Percentiles rank a stretch among this genome's conserved stretches.
Conservation (phyloP, 2,797 vertebrate genomes). For the Malacoctenus gilli region DNA sequence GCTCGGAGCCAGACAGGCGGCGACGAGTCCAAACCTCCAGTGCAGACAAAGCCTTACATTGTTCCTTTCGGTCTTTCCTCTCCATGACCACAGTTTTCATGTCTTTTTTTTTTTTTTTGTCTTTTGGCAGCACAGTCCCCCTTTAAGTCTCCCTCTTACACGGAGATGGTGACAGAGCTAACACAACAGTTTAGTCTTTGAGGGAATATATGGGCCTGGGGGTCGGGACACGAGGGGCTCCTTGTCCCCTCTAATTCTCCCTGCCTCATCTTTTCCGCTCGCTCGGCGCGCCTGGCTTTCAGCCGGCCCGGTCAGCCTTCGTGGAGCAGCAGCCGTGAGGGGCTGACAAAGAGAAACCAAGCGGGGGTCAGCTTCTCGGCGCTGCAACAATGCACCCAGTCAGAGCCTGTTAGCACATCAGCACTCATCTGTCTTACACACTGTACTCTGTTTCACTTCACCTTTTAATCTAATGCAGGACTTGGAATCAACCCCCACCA, state of each 20-base stretch:
- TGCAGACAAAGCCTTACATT: conserved; percentile 45
- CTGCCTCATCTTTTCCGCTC: conserved; percentile 21
- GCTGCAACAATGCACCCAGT: conserved; percentile 63
- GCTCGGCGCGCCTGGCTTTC: conserved; percentile 30
- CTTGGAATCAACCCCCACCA: conserved; percentile 34
- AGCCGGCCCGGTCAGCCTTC: conserved; percentile 36
- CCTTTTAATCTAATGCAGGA: conserved; percentile 32
- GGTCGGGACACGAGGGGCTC: conserved; percentile 52
- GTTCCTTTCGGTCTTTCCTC: conserved; percentile 30
- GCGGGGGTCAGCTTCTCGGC: conserved; percentile 47
- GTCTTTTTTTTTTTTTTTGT: conserved; percentile 9
- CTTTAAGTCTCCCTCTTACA: conserved; percentile 3
- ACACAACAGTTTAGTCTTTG: conserved; percentile 41
- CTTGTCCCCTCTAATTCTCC: conserved; percentile 40
- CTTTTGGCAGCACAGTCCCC: conserved; percentile 9
- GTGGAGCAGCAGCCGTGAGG: conserved; percentile 37
- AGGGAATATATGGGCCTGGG: conserved; percentile 44
- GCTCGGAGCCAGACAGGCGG: conserved; percentile 10
- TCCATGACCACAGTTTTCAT: conserved; percentile 24
- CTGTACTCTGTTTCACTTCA: conserved; percentile 48
- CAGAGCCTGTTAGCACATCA: conserved; percentile 65
- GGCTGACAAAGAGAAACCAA: conserved; percentile 61
- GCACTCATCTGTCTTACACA: conserved; percentile 55
- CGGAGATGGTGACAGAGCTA: conserved; percentile 42
- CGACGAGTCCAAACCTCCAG: conserved; percentile 14